A percentile compares a stretch with the other conserved stretches of the same genome.
Evolutionary conservation across 1,140 invertebrate species (phyloP).

Genomic region (Myzus persicae): DNA sequence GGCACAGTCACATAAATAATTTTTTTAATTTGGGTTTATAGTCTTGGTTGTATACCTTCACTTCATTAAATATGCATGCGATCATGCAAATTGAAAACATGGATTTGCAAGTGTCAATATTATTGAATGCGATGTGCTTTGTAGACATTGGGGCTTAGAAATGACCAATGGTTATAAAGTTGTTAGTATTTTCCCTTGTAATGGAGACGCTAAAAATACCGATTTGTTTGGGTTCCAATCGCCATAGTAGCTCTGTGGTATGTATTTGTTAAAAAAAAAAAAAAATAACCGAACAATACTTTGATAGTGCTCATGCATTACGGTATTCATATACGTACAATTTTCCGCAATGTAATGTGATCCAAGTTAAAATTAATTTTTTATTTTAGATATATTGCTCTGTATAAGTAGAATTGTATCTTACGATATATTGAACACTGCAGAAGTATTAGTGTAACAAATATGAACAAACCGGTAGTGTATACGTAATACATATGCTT

Average conservation of each 20-base stretch:
- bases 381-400: too few relatives aligned
- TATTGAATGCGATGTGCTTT: neutral
- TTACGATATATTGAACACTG: neutral
- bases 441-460: neutral
- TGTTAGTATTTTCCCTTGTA: neutral
- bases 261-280: neutral
- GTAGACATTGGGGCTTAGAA: neutral
- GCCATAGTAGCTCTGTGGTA: constrained; percentile 2
- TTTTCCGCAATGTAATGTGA: neutral
- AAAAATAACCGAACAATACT: neutral
- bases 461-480: neutral
- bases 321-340: neutral
- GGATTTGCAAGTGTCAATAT: neutral
- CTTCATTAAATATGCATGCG: neutral
- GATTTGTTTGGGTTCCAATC: constrained; percentile 1
- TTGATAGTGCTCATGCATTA: neutral
- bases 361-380: neutral
- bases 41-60: neutral
- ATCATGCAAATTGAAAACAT: neutral
- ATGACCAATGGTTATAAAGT: neutral
- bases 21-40: neutral
- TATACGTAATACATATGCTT: neutral
- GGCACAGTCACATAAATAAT: neutral
- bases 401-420: neutral
- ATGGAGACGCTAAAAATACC: neutral